phyloP scores from a whole-genome alignment of 2,888 invertebrate species.

The Melanchra persicariae region DNA sequence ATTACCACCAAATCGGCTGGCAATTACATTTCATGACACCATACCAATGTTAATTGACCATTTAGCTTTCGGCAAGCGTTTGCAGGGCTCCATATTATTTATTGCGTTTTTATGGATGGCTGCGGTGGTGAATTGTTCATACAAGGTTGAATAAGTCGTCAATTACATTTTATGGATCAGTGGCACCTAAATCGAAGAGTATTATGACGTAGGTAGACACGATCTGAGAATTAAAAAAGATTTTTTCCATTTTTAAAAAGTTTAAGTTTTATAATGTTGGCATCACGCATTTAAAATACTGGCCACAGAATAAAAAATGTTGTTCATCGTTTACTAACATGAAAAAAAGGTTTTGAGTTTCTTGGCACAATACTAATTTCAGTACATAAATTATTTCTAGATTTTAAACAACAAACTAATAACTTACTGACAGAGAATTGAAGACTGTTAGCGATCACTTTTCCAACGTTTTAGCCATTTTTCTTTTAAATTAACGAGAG shows the following conservation, averaged over 20 bases:
- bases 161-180: slow-evolving; percentile 31
- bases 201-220: slow-evolving; percentile 13
- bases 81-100: slow-evolving; percentile 56
- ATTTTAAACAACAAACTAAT: slow-evolving; percentile 11
- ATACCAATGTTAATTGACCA: slow-evolving; percentile 59
- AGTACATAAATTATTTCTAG: slow-evolving; percentile 12
- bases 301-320: neutral
- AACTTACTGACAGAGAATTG: neutral
- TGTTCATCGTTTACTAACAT: neutral
- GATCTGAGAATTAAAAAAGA: neutral
- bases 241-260: neutral
- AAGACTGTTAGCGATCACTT: slow-evolving; percentile 20
- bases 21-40: slow-evolving; percentile 64
- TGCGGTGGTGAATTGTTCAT: slow-evolving; percentile 1
- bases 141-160: slow-evolving; percentile 28
- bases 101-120: slow-evolving; percentile 57
- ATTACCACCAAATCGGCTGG: slow-evolving; percentile 65
- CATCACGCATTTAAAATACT: neutral
- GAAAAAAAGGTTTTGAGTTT: slow-evolving; percentile 1
- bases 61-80: slow-evolving; percentile 61
- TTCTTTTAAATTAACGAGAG: slow-evolving; percentile 5
- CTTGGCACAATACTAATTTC: slow-evolving; percentile 31
- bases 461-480: slow-evolving; percentile 28
- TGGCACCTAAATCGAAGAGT: slow-evolving; percentile 18
- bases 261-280: neutral